Evolutionary conservation across 2,888 invertebrate genomes (phyloP).

Genomic region (Sinelater perroti): DNA sequence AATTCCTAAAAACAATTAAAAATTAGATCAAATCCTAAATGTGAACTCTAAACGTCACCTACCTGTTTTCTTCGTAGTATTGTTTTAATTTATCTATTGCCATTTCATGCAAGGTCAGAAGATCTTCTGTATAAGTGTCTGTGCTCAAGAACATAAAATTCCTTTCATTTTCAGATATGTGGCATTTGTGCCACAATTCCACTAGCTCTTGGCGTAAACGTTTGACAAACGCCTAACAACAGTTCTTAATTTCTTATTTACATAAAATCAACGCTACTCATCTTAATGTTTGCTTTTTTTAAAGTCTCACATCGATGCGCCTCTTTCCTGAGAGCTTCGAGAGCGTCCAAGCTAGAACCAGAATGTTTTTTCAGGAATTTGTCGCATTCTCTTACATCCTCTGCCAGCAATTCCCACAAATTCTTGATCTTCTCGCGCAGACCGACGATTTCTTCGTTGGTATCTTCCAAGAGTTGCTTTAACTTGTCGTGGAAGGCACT

Average conservation of each 20-base stretch:
- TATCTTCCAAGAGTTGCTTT: conserved; percentile 66
- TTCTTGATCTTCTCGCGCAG: conserved; percentile 70
- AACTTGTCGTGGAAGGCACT: conserved; percentile 67
- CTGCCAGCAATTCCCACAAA: conserved; percentile 80
- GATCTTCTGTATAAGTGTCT: conserved; percentile 80
- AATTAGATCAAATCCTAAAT: not conserved
- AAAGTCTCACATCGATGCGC: conserved; percentile 77
- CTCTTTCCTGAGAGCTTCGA: conserved; percentile 72
- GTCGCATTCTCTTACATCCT: conserved; percentile 70
- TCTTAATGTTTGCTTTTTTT: conserved; percentile 79
- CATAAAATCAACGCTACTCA: no score
- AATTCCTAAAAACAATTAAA: conserved; percentile 65
- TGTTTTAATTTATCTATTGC: conserved; percentile 75
- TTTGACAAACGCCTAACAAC: conserved; percentile 66
- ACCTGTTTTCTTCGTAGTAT: conserved; percentile 73
- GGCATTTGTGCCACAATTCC: conserved; percentile 80
- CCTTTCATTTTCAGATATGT: conserved; percentile 70
- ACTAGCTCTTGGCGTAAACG: conserved; percentile 76
- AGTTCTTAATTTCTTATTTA: no score
- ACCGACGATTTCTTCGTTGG: conserved; percentile 67
- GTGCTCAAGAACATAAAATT: conserved; percentile 72
- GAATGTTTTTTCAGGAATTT: conserved; percentile 70
- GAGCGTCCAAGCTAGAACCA: conserved; percentile 67
- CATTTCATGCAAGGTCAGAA: conserved; percentile 79
- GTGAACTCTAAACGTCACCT: conserved; percentile 40